Percentiles rank a stretch among this genome's conserved stretches.
Conservation (phyloP, 2,797 vertebrate species). For the Acrossocheilus wenchowensis region DNA sequence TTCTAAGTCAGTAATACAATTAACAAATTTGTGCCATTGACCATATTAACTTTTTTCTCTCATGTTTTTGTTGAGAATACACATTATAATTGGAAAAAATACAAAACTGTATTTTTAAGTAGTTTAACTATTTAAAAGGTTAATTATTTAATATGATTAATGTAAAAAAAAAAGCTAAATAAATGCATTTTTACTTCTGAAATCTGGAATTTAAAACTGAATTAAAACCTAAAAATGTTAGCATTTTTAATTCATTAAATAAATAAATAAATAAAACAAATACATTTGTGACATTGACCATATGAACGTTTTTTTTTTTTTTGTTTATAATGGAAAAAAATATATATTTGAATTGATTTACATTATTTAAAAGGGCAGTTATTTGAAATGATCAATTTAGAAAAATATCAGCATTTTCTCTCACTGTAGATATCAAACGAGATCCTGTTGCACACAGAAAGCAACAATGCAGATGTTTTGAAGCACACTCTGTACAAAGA, state of each 20-base stretch:
- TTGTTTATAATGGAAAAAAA: not conserved
- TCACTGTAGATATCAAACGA: not conserved
- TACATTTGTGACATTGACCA: too few species aligned
- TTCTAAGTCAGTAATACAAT: not conserved
- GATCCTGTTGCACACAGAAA: not conserved
- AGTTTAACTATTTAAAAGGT: not conserved
- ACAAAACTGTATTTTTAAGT: not conserved
- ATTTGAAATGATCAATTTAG: not conserved
- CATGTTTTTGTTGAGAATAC: not conserved
- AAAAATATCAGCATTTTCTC: not conserved
- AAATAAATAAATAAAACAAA: not conserved
- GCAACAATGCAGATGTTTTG: conserved; percentile 13
- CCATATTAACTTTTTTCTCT: not conserved
- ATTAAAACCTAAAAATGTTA: not conserved
- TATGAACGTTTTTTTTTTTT: not conserved
- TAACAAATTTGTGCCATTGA: not conserved
- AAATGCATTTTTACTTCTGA: not conserved
- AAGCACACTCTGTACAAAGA: conserved; percentile 1
- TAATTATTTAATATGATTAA: not conserved
- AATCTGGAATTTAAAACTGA: not conserved
- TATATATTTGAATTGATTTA: not conserved
- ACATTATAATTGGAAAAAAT: not conserved
- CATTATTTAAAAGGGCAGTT: not conserved
- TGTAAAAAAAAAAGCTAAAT: not conserved
- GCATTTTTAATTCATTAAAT: not conserved